Conservation (phyloP, 2,113 vertebrate species). For the Strigops habroptila region DNA sequence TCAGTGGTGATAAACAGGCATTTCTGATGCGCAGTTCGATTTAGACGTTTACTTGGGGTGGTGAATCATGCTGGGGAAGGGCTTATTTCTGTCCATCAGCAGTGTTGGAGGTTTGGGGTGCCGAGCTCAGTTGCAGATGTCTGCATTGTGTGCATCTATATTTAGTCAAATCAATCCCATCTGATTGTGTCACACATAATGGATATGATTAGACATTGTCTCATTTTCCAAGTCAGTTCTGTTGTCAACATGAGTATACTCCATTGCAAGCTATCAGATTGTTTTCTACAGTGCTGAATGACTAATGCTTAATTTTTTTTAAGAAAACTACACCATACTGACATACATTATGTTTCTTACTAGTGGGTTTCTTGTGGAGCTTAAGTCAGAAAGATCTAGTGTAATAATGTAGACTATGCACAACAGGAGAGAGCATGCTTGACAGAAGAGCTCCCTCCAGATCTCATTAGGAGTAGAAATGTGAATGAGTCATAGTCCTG, state of each 20-base stretch:
- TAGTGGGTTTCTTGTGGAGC: neutral
- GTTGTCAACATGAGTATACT: constrained; percentile 16
- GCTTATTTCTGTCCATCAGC: constrained; percentile 28
- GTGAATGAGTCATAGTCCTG: neutral
- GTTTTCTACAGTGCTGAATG: neutral
- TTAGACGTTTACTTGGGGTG: neutral
- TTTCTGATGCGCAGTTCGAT: neutral
- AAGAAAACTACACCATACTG: neutral
- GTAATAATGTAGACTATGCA: neutral
- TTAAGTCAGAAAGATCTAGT: neutral
- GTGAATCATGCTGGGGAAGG: constrained; percentile 10
- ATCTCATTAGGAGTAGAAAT: neutral
- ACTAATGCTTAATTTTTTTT: neutral
- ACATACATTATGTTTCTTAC: neutral
- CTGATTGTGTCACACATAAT: constrained; percentile 53
- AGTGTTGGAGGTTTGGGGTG: neutral
- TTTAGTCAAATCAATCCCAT: constrained; percentile 44
- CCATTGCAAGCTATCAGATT: neutral
- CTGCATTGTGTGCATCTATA: constrained; percentile 37
- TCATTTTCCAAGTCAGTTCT: constrained; percentile 21
- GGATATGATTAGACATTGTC: constrained; percentile 43
- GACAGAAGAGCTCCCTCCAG: neutral
- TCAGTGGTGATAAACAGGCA: neutral
- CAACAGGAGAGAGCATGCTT: neutral
- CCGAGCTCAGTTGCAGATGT: constrained; percentile 41